A percentile compares a stretch with the other conserved stretches of the same genome.
These are phyloP conservation scores for Sepioteuthis lessoniana DNA, from an alignment of 2,888 invertebrate genomes.

Conservation along the genomic window DNA sequence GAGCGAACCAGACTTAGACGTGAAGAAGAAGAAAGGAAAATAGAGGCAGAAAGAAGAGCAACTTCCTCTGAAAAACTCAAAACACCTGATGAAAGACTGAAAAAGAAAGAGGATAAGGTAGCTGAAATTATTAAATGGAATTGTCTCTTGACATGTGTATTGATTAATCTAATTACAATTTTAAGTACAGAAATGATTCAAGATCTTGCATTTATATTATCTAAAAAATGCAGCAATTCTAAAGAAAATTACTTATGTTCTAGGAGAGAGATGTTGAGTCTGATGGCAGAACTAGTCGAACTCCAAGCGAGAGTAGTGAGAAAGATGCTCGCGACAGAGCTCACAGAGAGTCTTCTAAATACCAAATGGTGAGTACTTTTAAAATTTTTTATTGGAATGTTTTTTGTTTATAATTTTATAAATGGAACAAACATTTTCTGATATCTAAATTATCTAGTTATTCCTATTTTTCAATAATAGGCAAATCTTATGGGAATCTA, in stretches of 20 bases:
- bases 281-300: constrained; percentile 64
- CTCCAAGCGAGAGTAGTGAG: constrained; percentile 74
- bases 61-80: constrained; percentile 82
- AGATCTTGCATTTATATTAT: too few relatives aligned
- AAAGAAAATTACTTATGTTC: not conserved
- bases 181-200: too few relatives aligned
- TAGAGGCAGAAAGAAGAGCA: constrained; percentile 75
- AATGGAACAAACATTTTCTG: too few relatives aligned
- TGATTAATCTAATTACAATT: too few relatives aligned
- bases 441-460: too few relatives aligned
- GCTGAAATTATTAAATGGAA: too few relatives aligned
- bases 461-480: too few relatives aligned
- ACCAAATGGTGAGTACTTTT: constrained; percentile 46
- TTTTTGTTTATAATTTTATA: too few relatives aligned
- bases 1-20: constrained; percentile 87
- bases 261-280: constrained; percentile 55
- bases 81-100: constrained; percentile 81
- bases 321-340: constrained; percentile 60
- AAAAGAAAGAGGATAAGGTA: constrained; percentile 78
- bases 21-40: constrained; percentile 87
- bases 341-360: constrained; percentile 50
- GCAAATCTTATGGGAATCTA: too few relatives aligned
- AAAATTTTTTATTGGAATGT: not conserved
- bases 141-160: too few relatives aligned
- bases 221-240: too few relatives aligned